Conservation (phyloP, 2,888 invertebrate species). For the Mesorhabditis spiculigera region DNA sequence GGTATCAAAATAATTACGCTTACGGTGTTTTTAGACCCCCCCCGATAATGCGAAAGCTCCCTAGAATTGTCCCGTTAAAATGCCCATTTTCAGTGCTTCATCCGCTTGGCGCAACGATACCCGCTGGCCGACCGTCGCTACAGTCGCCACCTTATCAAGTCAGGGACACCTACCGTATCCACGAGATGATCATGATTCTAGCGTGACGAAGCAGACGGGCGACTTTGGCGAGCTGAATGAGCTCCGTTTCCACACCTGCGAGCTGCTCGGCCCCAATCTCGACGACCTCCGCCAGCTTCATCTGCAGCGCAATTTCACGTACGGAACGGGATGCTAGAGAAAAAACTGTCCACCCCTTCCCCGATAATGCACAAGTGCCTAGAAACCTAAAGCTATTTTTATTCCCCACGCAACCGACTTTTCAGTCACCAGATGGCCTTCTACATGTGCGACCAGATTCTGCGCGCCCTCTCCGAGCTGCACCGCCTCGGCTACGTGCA, state of each 20-base stretch:
- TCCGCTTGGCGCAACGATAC: not conserved
- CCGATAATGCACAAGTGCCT: too few species aligned
- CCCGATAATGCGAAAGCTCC: too few species aligned
- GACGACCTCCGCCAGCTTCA: not conserved
- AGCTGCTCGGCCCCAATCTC: not conserved
- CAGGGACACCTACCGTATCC: too few species aligned
- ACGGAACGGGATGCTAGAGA: not conserved
- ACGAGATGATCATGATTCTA: not conserved
- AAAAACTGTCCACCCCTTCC: too few species aligned
- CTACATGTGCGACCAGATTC: too few species aligned
- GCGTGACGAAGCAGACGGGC: constrained; percentile 1
- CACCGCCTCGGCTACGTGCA: not conserved
- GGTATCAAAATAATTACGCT: too few species aligned
- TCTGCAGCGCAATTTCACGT: not conserved
- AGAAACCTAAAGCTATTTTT: too few species aligned
- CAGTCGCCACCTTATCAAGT: not conserved
- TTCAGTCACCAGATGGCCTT: too few species aligned
- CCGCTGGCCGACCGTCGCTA: not conserved
- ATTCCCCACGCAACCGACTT: too few species aligned
- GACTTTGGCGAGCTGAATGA: not conserved
- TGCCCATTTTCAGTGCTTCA: not conserved
- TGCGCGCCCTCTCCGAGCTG: not conserved
- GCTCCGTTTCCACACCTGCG: not conserved
- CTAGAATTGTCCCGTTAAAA: too few species aligned
- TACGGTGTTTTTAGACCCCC: too few species aligned